Percentiles rank a stretch among this genome's conserved stretches.
phyloP scores from a whole-genome alignment of 37 sponge, comb jelly and placozoan genomes.

The Ephydatia muelleri region DNA sequence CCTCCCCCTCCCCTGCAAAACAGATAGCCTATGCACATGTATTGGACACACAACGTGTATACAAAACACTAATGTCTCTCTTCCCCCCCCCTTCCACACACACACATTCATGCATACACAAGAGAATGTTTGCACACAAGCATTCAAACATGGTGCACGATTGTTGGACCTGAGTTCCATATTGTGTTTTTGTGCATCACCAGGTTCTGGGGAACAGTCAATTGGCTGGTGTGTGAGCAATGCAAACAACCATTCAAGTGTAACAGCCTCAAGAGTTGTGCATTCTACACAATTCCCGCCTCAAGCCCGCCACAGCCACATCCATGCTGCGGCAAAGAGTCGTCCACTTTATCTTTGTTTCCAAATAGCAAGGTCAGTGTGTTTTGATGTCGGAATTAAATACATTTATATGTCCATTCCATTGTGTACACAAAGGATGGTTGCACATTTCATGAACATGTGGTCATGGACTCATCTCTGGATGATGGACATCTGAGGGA shows the following conservation, averaged over 20 bases:
- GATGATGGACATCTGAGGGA: too few species aligned
- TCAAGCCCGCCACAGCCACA: constrained; percentile 3
- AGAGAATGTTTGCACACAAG: too few species aligned
- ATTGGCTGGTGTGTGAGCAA: constrained; percentile 45
- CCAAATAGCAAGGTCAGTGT: constrained; percentile 33
- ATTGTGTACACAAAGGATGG: constrained; percentile 16
- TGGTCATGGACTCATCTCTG: background rate
- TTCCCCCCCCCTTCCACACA: too few species aligned
- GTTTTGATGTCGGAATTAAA: background rate
- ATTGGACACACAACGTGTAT: too few species aligned
- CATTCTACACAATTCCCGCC: constrained; percentile 26
- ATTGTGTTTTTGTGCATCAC: background rate
- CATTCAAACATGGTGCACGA: too few species aligned
- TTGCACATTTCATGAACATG: constrained; percentile 38
- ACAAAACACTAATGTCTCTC: too few species aligned
- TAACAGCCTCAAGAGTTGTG: constrained; percentile 28
- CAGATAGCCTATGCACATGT: too few species aligned
- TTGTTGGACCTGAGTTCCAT: background rate
- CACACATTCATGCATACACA: too few species aligned
- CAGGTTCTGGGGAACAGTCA: constrained; percentile 78
- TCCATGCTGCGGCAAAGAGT: constrained; percentile 32
- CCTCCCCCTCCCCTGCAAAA: too few species aligned
- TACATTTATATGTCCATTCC: too few species aligned
- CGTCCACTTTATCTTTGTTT: constrained; percentile 9
- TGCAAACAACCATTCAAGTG: constrained; percentile 73